phyloP scores from a whole-genome alignment of 2,888 invertebrate species.

The Cerceris rybyensis region DNA sequence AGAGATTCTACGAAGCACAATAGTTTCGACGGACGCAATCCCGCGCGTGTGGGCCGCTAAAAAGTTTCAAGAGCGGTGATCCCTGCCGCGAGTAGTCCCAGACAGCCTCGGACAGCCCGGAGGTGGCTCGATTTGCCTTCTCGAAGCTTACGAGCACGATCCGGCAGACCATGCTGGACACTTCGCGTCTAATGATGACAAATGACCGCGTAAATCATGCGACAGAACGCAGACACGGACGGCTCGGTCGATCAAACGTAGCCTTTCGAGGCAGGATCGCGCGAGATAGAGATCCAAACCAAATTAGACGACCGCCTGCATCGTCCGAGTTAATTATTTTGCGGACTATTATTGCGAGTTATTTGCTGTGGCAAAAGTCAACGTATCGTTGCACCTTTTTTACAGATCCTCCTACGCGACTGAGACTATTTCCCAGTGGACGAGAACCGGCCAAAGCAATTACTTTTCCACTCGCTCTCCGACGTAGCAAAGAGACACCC shows the following conservation, averaged over 20 bases:
- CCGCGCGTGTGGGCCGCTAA: constrained; percentile 65
- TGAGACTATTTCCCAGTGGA: too few species aligned
- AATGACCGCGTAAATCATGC: constrained; percentile 74
- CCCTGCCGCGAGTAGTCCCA: too few species aligned
- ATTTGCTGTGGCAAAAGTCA: neutral
- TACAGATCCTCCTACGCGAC: too few species aligned
- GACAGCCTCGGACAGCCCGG: too few species aligned
- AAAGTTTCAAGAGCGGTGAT: constrained; percentile 61
- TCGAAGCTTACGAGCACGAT: too few species aligned
- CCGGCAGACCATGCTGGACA: constrained; percentile 49
- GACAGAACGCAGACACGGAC: constrained; percentile 68
- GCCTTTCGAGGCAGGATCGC: constrained; percentile 44
- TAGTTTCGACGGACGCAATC: constrained; percentile 36
- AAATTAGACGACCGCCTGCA: constrained; percentile 32
- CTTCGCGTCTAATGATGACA: constrained; percentile 75
- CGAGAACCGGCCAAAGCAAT: too few species aligned
- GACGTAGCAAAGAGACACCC: too few species aligned
- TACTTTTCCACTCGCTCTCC: too few species aligned
- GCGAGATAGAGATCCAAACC: constrained; percentile 35
- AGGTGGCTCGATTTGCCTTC: too few species aligned
- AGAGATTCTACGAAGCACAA: constrained; percentile 8
- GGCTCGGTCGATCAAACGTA: constrained; percentile 58
- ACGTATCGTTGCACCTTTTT: neutral
- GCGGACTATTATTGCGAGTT: neutral
- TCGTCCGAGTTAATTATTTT: constrained; percentile 5